These are phyloP conservation scores for Drosophila arizonae DNA, from an alignment of 1,140 invertebrate species.

Conservation along the genomic window DNA sequence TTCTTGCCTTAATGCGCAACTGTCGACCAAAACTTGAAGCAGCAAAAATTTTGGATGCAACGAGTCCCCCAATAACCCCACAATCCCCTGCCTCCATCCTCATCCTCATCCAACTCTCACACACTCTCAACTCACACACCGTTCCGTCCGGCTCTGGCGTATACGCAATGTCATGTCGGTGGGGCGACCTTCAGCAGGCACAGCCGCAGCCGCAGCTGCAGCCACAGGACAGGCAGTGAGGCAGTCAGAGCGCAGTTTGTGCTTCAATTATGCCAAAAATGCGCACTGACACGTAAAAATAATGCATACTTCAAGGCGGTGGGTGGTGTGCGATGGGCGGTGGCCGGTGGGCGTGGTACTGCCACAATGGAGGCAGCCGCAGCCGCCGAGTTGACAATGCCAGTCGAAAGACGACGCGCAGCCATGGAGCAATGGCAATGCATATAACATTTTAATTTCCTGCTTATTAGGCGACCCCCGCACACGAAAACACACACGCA, in stretches of 20 bases:
- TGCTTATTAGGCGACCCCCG: constrained; percentile 69
- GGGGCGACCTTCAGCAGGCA: constrained; percentile 32
- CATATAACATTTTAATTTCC: constrained; percentile 81
- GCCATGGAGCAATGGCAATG: constrained; percentile 59
- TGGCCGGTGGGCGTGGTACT: neutral
- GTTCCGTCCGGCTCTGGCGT: constrained; percentile 1
- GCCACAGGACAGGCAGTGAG: neutral
- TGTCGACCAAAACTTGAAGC: constrained; percentile 33
- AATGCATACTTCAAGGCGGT: constrained; percentile 77
- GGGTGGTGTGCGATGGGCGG: constrained; percentile 1
- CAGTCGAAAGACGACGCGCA: constrained; percentile 32
- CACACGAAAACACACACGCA: constrained; percentile 3
- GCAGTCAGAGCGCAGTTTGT: constrained; percentile 61
- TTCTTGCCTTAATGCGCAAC: constrained; percentile 27
- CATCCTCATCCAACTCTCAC: no score
- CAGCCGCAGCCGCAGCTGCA: constrained; percentile 3
- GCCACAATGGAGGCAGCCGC: constrained; percentile 9
- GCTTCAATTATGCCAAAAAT: constrained; percentile 80
- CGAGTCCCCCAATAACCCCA: neutral
- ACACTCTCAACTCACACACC: neutral
- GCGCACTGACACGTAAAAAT: constrained; percentile 80
- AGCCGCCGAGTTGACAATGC: constrained; percentile 61
- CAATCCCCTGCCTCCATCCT: no score
- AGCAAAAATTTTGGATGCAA: constrained; percentile 6
- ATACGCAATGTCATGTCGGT: constrained; percentile 45